Conservation (phyloP, 1,140 invertebrate species). For the Platorchestia sp. region DNA sequence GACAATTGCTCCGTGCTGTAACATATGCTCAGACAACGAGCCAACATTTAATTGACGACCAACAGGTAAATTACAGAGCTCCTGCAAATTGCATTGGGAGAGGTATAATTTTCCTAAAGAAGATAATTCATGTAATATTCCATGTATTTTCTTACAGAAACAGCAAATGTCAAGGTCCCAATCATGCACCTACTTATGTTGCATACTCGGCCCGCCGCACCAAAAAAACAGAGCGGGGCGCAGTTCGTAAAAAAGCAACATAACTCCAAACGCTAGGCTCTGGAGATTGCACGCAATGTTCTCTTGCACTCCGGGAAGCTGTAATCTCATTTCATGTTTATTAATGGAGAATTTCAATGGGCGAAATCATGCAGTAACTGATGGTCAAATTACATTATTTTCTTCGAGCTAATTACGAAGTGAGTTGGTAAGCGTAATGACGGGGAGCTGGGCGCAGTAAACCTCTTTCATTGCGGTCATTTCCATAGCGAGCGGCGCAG, state of each 20-base stretch:
- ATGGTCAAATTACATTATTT: constrained; percentile 48
- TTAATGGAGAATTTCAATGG: not conserved
- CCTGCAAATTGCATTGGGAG: not conserved
- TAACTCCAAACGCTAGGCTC: not conserved
- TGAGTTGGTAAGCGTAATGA: constrained; percentile 24
- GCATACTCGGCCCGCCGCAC: not conserved
- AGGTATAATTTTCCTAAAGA: not conserved
- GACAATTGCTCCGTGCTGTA: not conserved
- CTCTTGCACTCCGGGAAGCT: not conserved
- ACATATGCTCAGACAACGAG: not conserved
- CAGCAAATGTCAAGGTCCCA: constrained; percentile 30
- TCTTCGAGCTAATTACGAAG: constrained; percentile 41
- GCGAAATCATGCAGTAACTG: constrained; percentile 30
- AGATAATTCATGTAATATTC: not conserved
- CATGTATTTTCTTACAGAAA: constrained; percentile 9
- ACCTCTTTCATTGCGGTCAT: not conserved
- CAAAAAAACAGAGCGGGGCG: not conserved
- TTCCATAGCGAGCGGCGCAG: constrained; percentile 7
- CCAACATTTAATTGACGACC: not conserved
- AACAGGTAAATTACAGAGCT: not conserved
- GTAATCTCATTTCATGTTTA: constrained; percentile 50
- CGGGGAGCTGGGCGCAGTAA: not conserved
- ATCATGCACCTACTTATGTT: not conserved
- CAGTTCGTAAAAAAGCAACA: not conserved
- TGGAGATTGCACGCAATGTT: not conserved